Base-by-base conservation (phyloP, 2,113 vertebrate genomes). In the Condylura cristata region DNA sequence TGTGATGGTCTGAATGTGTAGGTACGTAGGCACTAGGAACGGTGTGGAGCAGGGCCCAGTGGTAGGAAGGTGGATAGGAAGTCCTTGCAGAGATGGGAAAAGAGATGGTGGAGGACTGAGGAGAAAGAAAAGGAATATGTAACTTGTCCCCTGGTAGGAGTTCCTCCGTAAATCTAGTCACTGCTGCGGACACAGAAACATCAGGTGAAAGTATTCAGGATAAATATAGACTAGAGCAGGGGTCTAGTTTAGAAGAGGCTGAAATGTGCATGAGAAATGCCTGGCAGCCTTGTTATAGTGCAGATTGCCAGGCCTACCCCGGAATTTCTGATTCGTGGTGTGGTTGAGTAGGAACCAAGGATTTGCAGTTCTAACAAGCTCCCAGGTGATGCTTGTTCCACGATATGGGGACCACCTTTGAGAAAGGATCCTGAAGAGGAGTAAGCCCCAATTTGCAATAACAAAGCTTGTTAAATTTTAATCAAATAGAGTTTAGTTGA, bases 291-390 rank as follows among this genome's bases (percentile, higher is more conserved):
- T 46, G 8, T 65, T 13, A 14, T 2, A 37, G 56, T 71, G 8
- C 41, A 68, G 74, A 22, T 22, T 88, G 41, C 60, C 20, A 10
- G 56, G 24, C 4, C 51, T 48, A 26, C 13, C 8, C 75, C 41
- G 9, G 82, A 66, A 41, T 12, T 24, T 46, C 82, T 66, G 46
- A 34, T 10, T 89, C 7, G 34, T n/a, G n/a, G n/a, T n/a, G 46
- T 24, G 8, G 32, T 84, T 89, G 87, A 80, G 51, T 39, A 71
- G 30, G 32, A 71, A 34, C 84, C 84, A 61, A 58, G n/a, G 65
- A 78, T 51, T 16, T 88, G 53, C 18, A 71, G 66, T 44, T 90
- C 81, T 89, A 72, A 93, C 53, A 84, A 91, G 71, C 71, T 85
- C 61, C 81, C 68, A 41, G 39, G 32, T 78, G 71, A 81, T 44